Evolutionary conservation across 2,797 vertebrate genomes (phyloP).

Genomic region (Anisognathus igniventris): DNA sequence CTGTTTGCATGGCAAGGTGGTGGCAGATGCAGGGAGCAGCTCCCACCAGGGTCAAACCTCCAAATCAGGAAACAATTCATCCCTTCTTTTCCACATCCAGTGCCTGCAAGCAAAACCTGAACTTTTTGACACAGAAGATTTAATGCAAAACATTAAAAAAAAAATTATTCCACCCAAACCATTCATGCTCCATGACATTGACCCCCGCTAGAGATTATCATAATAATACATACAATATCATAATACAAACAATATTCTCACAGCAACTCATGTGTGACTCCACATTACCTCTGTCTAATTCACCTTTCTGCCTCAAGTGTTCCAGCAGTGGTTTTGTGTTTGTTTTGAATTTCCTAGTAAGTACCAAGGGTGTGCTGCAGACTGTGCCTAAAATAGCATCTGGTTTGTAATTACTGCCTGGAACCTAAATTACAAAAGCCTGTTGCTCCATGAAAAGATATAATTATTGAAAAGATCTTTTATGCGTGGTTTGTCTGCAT

Average conservation of each 20-base stretch:
- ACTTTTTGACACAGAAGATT: not conserved
- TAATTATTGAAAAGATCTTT: conserved; percentile 68
- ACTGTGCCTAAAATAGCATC: conserved; percentile 63
- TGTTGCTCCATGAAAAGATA: conserved; percentile 62
- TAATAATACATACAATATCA: not conserved
- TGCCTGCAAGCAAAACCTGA: not conserved
- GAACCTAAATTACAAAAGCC: conserved; percentile 69
- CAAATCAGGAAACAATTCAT: not conserved
- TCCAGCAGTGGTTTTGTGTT: not conserved
- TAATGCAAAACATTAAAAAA: not conserved
- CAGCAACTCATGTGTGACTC: not conserved
- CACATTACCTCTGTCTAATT: not conserved
- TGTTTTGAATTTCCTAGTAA: conserved; percentile 23
- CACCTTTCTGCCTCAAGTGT: not conserved
- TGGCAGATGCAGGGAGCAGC: not conserved
- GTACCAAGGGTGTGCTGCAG: not conserved
- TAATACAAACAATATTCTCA: not conserved
- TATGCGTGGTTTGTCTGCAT: conserved; percentile 57
- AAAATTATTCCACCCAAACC: not conserved
- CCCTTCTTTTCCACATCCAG: not conserved
- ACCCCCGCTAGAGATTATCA: not conserved
- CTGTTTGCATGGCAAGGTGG: not conserved
- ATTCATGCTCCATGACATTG: not conserved
- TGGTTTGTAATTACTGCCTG: conserved; percentile 70
- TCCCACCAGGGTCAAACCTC: not conserved